Base-by-base conservation (phyloP, 2,888 invertebrate species). In the Microctonus aethiopoides region DNA sequence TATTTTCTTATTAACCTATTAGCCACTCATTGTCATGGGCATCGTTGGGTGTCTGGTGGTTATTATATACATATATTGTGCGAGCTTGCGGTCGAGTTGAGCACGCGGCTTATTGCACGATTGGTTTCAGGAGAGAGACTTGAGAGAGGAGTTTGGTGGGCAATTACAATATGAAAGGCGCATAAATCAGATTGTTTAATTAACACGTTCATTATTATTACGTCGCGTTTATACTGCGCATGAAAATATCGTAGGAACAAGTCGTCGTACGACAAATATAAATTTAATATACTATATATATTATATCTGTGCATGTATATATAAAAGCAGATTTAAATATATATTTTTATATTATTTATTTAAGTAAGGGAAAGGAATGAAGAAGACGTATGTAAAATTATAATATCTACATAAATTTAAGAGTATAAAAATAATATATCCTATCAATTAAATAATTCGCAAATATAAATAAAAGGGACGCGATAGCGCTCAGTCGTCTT, bases 151-250 rank as follows among this genome's bases (percentile, higher is more conserved):
- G 84, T 85, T 85, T 81, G 82, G 81, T 79, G 81, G 80, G 85
- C 83, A 86, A 85, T 86, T 86, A 85, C 82, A 86, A 86, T 86
- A 85, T 86, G 85, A 86, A 86, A 86, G 84, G 83, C 84, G 78
- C 82, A 82, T 84, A 84, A 85, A 84, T 85, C 84, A 84, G 81
- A 81, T 79, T 80, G 80, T 84, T 85, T 84, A 84, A 84, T 86
- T 84, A 84, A 82, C 82, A 83, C 83, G 80, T 84, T 84, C 76
- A 84, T 85, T 85, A 85, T 85, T 82, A 84, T 84, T 81, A 81
- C 80, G 79, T 46, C 6, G 46, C 16, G 6, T 46, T 20, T 46
- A 80, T 79, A 76, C 74, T 68, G 70, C 70, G 7, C 22, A 56
- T 51, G 34, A 56, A 62, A 36, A 26, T 22, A 16, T 60, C 39